Base-by-base conservation (phyloP, 2,797 vertebrate genomes). In the Pteropus rufus region DNA sequence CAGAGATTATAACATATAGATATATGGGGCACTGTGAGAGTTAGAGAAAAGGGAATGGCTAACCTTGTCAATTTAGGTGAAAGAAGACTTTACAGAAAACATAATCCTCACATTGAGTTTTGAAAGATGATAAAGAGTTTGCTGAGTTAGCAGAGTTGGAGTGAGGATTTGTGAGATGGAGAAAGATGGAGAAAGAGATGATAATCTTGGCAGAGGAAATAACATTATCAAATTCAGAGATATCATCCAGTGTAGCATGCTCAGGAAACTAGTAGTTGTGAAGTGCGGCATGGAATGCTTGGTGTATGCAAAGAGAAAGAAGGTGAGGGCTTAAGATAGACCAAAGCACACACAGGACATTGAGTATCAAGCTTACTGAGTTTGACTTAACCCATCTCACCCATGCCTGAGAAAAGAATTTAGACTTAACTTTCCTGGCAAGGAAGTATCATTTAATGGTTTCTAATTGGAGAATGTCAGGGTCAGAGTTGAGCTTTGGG, bases 401-500 rank as follows among this genome's bases (percentile, higher is more conserved):
- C 19, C 15, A 41, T 41, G 67, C 21, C 67, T 83, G 6, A 49
- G 56, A 93, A 93, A 65, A 54, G 34, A 24, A 62, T 23, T 8
- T 46, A 41, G 29, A 67, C 29, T 92, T 73, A 81, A 67, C 52
- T 85, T 76, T 84, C 36, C 52, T 83, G 77, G 69, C 41, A 60
- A 94, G 34, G 11, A 72, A 10, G 10, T 23, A 29, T 89, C 24
- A 8, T 80, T 80, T 75, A 84, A 58, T 83, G 23, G n/a, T 75
- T 91, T 92, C 94, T 92, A 56, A 92, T 79, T 56, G 49, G 54
- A 31, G 14, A 65, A 15, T 70, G 12, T 62, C 64, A 73, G 29
- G 29, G 81, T 89, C 73, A 88, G 81, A 83, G 76, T 18, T 65
- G 14, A 64, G 72, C 70, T 79, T 82, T 67, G 62, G 46, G 92